Base-by-base conservation (phyloP, 2,113 vertebrate genomes). In the human (Homo sapiens) region DNA sequence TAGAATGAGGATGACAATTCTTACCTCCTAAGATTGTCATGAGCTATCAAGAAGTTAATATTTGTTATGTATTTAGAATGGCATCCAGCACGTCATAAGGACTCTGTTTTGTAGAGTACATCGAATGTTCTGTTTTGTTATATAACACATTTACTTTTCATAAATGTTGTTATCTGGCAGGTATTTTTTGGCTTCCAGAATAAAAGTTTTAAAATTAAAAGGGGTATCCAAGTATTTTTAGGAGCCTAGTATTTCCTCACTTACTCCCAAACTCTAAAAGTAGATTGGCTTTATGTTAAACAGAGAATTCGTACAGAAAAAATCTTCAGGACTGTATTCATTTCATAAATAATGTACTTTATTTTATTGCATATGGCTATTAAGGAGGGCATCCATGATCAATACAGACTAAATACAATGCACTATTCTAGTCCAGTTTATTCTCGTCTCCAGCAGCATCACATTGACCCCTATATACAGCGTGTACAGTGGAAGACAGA, bases 291-390 rank as follows among this genome's bases (percentile, higher is more conserved):
- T 97, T 35, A 48, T 35, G 48, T 66, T 81, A 98, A 95, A 89
- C 2, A 40, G 48, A 94, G 95, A 95, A 94, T 80, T 1, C n/a
- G 80, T n/a, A 45, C 50, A 96, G 89, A 97, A 98, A 98, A 96
- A 98, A 0, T 64, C 79, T 90, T 86, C 83, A 79, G 97, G 97
- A 93, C 97, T 40, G 89, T 30, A 76, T 20, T 97, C 84, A 94
- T 99, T 99, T 99, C 99, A 99, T 99, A 99, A 99, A 99, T 99
- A 99, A 99, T 98, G 98, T 98, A 98, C 98, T 99, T 98, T 98
- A 98, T 99, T 99, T 99, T 99, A 99, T 99, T 99, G 99, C 99
- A 99, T 99, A 99, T 99, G 99, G 99, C 99, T 99, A 99, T 99
- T 98, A 98, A 98, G 98, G 98, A 98, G 98, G 98, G 98, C 98